Evolutionary conservation across 1,140 invertebrate species (phyloP).

Genomic region (Cydia strobilella): DNA sequence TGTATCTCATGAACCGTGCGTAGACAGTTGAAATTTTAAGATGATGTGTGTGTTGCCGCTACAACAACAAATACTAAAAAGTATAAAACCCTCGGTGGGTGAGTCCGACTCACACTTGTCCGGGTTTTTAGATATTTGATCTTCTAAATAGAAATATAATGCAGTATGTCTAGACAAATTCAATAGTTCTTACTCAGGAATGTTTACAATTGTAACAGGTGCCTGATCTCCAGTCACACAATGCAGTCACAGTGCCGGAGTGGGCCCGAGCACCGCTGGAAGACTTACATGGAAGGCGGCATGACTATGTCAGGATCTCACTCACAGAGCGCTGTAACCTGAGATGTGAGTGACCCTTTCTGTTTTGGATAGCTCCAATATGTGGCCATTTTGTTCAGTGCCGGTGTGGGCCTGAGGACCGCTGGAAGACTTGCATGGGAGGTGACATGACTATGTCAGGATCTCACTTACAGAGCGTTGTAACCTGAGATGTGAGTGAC

Average conservation of each 20-base stretch:
- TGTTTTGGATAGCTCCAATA: too few relatives aligned
- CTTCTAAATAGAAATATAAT: too few relatives aligned
- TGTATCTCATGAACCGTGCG: too few relatives aligned
- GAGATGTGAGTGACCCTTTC: conserved; percentile 83
- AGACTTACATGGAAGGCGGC: conserved; percentile 93
- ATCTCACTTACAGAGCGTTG: conserved; percentile 98
- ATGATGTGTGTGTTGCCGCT: too few relatives aligned
- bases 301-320: conserved; percentile 97
- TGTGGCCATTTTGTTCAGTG: too few relatives aligned
- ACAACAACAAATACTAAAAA: too few relatives aligned
- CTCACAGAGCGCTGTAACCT: conserved; percentile 98
- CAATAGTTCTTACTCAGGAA: background rate
- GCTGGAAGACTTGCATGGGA: conserved; percentile 91
- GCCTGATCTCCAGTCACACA: background rate
- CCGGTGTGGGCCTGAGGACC: conserved; percentile 46
- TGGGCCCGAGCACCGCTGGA: conserved; percentile 75
- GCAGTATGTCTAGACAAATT: background rate
- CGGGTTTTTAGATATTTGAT: too few relatives aligned
- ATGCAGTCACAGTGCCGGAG: conserved; percentile 48
- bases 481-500: conserved; percentile 91
- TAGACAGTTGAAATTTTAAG: too few relatives aligned
- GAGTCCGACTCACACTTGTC: too few relatives aligned
- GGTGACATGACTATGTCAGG: conserved; percentile 95
- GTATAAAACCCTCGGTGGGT: too few relatives aligned
- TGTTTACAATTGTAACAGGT: background rate